Evolutionary conservation across 1,140 invertebrate species (phyloP), one percentile per base, ranked within the genome.

Genomic region (Rhagoletis zephyria): DNA sequence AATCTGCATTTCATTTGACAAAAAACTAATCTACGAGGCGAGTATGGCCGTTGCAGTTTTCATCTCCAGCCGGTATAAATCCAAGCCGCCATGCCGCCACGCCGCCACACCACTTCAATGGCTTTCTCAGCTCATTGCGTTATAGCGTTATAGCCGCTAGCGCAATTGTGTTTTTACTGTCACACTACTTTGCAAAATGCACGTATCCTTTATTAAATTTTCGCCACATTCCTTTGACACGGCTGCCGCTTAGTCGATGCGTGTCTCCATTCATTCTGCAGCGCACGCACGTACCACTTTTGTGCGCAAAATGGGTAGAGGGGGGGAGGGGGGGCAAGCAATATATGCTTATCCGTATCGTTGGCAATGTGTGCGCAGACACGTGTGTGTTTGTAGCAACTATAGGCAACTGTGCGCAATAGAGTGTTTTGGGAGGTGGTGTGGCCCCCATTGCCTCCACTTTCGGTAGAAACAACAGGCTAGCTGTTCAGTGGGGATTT

Each of bases 181-280:
- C 74, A 4, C 48, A 40, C 74, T 70, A 70, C 45, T 85, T 85
- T 30, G 89, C 87, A 88, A 88, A 88, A 90, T 89, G 89, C 90
- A 90, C 90, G 90, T 91, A 91, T 91, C 90, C 89, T 89, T 91
- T 91, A 90, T 91, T 91, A 91, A 90, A 91, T 91, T 91, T 91
- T 90, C 86, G 81, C 74, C 88, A 88, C 88, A 89, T 88, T 89
- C 87, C 88, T 89, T 90, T 89, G 89, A 88, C 12, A 60, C 86
- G 86, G 42, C 65, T 87, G 40, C 42, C 85, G 59, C 65, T 67
- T 60, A 87, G 87, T 87, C 70, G 30, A 60, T 88, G 60, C 63
- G 61, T 60, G 19, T 14, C 81, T 85, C 59, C 9, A 14, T 60
- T n/a, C 60, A 86, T 14, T 40, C 42, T 61, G 14, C 85, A 19